A percentile compares a stretch with the other conserved stretches of the same genome.
phyloP scores from a whole-genome alignment of 2,113 vertebrate species.

The Calyptomena viridis region DNA sequence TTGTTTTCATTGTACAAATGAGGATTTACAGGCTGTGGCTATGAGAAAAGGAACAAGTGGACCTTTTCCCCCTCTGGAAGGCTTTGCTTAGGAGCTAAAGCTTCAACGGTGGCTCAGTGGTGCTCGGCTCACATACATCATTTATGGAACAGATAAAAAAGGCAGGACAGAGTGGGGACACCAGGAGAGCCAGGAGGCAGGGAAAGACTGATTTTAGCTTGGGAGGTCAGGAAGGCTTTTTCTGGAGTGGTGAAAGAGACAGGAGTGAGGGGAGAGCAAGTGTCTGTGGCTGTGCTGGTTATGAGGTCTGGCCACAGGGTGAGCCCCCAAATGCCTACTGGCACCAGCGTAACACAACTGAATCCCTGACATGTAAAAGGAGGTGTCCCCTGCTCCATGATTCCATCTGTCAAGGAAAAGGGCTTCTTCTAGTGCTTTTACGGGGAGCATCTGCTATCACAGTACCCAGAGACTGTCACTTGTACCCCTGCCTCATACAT shows the following conservation, averaged over 20 bases:
- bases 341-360: not conserved
- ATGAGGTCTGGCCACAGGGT: rapidly evolving
- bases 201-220: not conserved
- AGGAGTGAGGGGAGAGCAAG: not conserved
- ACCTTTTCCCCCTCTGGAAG: not conserved
- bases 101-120: not conserved
- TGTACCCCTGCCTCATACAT: not conserved
- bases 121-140: not conserved
- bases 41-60: not conserved
- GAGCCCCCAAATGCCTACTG: not conserved
- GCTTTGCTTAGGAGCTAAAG: not conserved
- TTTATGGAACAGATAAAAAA: not conserved
- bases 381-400: not conserved
- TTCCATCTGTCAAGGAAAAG: not conserved
- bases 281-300: rapidly evolving
- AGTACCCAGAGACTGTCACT: not conserved
- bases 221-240: not conserved
- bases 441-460: not conserved
- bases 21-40: conserved; percentile 37
- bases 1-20: not conserved
- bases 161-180: rapidly evolving
- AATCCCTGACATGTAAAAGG: not conserved
- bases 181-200: not conserved
- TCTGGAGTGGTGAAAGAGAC: not conserved
- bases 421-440: not conserved